A percentile compares a stretch with the other conserved stretches of the same genome.
phyloP scores from a whole-genome alignment of 2,113 vertebrate genomes.

The Indri indri region DNA sequence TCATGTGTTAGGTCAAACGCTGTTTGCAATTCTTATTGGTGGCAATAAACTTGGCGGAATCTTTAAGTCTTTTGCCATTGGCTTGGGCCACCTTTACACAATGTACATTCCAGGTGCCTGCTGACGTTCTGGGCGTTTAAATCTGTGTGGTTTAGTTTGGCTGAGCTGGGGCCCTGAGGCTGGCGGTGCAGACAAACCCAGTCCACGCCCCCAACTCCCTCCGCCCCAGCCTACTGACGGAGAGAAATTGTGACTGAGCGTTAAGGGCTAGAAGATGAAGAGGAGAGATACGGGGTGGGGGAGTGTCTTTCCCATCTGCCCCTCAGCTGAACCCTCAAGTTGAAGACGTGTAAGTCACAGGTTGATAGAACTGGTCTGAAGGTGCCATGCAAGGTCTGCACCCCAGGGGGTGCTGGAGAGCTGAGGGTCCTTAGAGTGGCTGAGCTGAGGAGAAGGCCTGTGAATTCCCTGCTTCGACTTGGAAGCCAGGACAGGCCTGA shows the following conservation, averaged over 20 bases:
- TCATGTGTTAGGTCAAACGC: background rate
- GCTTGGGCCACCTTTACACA: background rate
- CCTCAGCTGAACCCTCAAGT: background rate
- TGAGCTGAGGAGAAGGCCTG: background rate
- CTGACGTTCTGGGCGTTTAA: background rate
- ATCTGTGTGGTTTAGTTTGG: background rate
- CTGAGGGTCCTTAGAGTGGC: background rate
- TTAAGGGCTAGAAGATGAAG: background rate
- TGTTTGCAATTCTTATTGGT: background rate
- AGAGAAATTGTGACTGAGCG: background rate
- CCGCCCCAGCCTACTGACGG: background rate
- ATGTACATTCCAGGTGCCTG: background rate
- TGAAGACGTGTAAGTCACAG: background rate
- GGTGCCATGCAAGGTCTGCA: background rate
- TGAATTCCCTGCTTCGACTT: background rate
- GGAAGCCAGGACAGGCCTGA: background rate
- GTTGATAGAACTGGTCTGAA: background rate
- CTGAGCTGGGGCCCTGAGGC: background rate
- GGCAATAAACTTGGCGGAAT: background rate
- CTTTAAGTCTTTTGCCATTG: background rate
- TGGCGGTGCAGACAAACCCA: background rate
- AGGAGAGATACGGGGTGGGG: background rate
- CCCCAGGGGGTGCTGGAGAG: background rate
- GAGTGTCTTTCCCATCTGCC: background rate
- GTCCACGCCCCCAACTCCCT: rapidly evolving